Evolutionary conservation across 2,888 invertebrate genomes (phyloP).

Genomic region (Philhelius pedissequus): DNA sequence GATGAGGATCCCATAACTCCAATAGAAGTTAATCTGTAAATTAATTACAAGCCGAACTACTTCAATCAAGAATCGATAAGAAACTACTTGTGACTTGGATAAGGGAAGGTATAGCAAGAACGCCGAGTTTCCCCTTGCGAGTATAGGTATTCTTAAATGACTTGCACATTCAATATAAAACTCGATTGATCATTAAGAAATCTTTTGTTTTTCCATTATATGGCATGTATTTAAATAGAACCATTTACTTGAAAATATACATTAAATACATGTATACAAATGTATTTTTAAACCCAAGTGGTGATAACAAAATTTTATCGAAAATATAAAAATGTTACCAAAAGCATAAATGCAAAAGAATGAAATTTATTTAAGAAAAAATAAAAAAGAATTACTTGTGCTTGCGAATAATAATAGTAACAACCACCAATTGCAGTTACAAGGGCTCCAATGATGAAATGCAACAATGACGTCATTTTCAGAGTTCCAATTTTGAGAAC

Average conservation of each 20-base stretch:
- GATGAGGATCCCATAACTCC: background rate
- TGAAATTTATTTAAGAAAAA: too few species aligned
- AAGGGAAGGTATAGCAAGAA: background rate
- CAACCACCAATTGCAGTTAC: conserved; percentile 75
- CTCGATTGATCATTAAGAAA: background rate
- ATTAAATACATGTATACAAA: too few species aligned
- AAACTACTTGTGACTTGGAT: background rate
- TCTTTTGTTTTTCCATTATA: too few species aligned
- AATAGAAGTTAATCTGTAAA: background rate
- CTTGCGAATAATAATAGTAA: conserved; percentile 75
- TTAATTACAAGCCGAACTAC: background rate
- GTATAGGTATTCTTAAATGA: background rate
- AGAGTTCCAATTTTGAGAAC: background rate
- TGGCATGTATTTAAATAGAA: too few species aligned
- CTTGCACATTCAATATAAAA: background rate
- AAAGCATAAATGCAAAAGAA: background rate
- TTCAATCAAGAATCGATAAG: background rate
- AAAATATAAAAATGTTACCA: background rate
- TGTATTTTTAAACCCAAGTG: background rate
- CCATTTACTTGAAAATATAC: too few species aligned
- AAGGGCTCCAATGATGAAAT: conserved; percentile 75
- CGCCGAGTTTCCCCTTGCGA: background rate
- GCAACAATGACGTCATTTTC: conserved; percentile 70
- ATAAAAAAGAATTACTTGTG: conserved; percentile 78
- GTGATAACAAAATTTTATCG: background rate